Evolutionary conservation across 2,888 invertebrate species (phyloP), one percentile per base, ranked within the genome.

Genomic region (Spatulosminthurus flaviceps): DNA sequence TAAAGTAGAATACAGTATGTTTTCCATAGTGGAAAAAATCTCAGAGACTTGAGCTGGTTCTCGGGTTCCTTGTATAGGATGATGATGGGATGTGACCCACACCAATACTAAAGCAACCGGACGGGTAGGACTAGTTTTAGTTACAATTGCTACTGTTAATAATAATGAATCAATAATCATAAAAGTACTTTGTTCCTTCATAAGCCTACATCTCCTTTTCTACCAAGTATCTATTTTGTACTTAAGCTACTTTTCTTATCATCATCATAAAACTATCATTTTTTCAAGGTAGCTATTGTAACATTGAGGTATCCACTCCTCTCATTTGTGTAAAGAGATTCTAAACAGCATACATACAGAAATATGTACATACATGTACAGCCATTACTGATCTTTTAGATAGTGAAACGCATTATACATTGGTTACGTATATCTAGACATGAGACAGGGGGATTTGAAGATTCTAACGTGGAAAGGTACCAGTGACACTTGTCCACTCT

Each of bases 91-190:
- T 64, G 64, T 64, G 64, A 64, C 64, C 64, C 64, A 64, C 16
- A 64, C 22, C 64, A 9, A 64, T 64, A 24, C n/a, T 64, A 64
- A 64, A 64, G 64, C 64, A 64, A n/a, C 21, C 29, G 26, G 67
- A 76, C 76, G 24, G 66, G 75, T 75, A 75, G 64, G 64, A 75
- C 75, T 76, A 43, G 76, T 76, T 76, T 76, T 24, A 75, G 66
- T 43, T 43, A 29, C 41, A 66, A 67, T 67, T 41, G 76, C 76
- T 67, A 76, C 76, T 76, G 76, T 43, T 76, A 51, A 51, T 51
- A 51, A 51, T 51, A 51, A 51, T 51, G 51, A 51, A 51, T 51
- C 51, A 51, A 51, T 51, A 51, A 51, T 51, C 51, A 51, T 51
- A 51, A 51, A 51, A 51, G 19, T 51, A 51, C 51, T 51, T 51